Evolutionary conservation across 2,113 vertebrate species (phyloP), one percentile per base, ranked within the genome.

Genomic region (Lycaon pictus): DNA sequence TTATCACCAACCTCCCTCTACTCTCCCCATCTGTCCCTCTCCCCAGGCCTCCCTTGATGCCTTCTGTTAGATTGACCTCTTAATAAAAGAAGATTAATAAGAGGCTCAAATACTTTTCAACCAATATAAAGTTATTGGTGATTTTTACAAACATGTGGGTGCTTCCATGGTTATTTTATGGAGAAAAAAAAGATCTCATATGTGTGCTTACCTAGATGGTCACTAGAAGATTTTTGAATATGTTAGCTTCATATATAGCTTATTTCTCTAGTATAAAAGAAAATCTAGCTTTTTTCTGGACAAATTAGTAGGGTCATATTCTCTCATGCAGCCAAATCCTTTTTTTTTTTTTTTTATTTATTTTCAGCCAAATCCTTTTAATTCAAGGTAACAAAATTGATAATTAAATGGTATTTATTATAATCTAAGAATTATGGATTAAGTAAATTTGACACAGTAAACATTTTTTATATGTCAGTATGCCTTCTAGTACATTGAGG

Each of bases 351-450:
- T 3, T 3, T 37, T 37, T 37, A 37, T 37, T 37, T 37, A 37
- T 37, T 37, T 37, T 37, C 90, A 77, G 25, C 20, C n/a, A 93
- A 69, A 88, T 77, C 16, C n/a, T 86, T 92, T 19, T 56, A 88
- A 95, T 72, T 93, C 71, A 92, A 62, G 29, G 11, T 92, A 87
- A 90, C 32, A 95, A 96, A 96, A 43, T 37, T 89, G 10, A 63
- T 89, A 65, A 69, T 85, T 63, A 62, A 81, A 58, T 88, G 90
- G 3, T 79, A 35, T 43, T 93, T 71, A 72, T 85, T 88, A 25
- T 60, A 91, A 92, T 35, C 11, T 85, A 32, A 48, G 43, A 72
- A 67, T 92, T 77, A 43, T 79, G 20, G 62, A 48, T n/a, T 92
- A 87, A 95, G 25, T 10, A 93, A 72, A 88, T 67, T 92, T 65